Percentiles rank a stretch among this genome's conserved stretches.
Conservation (phyloP, 2,113 vertebrate genomes). For the Corvus cornix region DNA sequence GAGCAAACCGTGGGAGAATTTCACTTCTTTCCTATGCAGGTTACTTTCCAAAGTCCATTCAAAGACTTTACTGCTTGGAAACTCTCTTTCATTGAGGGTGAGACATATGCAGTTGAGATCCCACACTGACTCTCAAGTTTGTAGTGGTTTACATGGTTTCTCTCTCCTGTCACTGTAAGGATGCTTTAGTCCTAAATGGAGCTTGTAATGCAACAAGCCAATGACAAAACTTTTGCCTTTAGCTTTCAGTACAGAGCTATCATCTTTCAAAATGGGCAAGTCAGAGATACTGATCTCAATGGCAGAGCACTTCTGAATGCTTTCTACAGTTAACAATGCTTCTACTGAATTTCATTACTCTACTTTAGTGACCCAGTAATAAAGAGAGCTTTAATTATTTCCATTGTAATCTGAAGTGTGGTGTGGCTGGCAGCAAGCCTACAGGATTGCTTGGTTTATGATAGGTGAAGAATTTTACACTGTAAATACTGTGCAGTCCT, state of each 20-base stretch:
- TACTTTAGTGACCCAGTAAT: background rate
- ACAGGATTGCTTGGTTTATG: background rate
- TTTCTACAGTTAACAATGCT: background rate
- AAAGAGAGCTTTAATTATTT: background rate
- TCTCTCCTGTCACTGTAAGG: background rate
- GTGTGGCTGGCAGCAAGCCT: background rate
- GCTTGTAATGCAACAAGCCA: constrained; percentile 41
- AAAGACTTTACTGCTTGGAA: background rate
- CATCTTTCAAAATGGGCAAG: constrained; percentile 39
- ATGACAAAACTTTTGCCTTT: constrained; percentile 34
- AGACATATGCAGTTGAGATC: background rate
- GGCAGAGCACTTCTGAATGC: background rate
- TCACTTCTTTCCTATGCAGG: background rate
- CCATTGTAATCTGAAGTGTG: background rate
- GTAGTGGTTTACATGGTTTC: background rate
- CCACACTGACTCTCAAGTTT: background rate
- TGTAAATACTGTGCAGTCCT: background rate
- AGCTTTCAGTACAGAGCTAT: background rate
- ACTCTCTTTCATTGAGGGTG: background rate
- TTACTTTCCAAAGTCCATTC: background rate
- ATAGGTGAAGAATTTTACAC: background rate
- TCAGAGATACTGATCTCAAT: background rate
- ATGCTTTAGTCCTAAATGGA: constrained; percentile 49
- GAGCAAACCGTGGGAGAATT: background rate
- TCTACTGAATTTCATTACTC: background rate